A percentile compares a stretch with the other conserved stretches of the same genome.
These are phyloP conservation scores for Noctua comes DNA, from an alignment of 2,888 invertebrate species.

Conservation along the genomic window DNA sequence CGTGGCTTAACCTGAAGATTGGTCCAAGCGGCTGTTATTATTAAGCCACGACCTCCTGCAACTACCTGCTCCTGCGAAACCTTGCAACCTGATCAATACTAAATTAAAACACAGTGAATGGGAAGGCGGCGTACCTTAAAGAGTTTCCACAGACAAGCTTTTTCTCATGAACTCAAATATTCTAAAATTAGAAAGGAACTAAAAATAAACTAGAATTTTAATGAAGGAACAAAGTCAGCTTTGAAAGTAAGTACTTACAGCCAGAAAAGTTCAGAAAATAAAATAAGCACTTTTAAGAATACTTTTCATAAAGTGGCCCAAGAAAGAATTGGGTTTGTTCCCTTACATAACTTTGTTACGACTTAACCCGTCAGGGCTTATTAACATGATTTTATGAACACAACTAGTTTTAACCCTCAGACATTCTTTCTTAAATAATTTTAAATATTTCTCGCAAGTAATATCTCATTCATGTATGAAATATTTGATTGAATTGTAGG, in stretches of 20 bases:
- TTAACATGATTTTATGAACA: conserved; percentile 19
- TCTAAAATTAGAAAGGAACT: background rate
- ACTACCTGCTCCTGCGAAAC: too few relatives aligned
- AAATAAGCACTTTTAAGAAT: conserved; percentile 4
- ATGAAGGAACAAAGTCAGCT: background rate
- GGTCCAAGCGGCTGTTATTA: too few relatives aligned
- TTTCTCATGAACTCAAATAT: background rate
- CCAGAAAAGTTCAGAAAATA: background rate
- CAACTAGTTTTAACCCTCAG: conserved; percentile 9
- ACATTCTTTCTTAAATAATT: conserved; percentile 1
- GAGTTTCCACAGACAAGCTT: background rate
- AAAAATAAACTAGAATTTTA: background rate
- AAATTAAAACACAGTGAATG: background rate
- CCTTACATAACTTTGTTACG: conserved; percentile 22
- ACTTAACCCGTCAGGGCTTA: background rate
- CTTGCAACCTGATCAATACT: too few relatives aligned
- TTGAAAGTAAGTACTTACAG: background rate
- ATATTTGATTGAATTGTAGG: background rate
- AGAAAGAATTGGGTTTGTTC: conserved; percentile 10
- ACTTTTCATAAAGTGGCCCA: conserved; percentile 11
- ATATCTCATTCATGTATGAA: background rate
- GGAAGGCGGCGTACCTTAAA: background rate
- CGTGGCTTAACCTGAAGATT: too few relatives aligned
- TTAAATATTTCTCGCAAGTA: background rate
- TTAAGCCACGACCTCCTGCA: too few relatives aligned